Conservation (phyloP, 2,888 invertebrate genomes). For the Philhelius pedissequus region DNA sequence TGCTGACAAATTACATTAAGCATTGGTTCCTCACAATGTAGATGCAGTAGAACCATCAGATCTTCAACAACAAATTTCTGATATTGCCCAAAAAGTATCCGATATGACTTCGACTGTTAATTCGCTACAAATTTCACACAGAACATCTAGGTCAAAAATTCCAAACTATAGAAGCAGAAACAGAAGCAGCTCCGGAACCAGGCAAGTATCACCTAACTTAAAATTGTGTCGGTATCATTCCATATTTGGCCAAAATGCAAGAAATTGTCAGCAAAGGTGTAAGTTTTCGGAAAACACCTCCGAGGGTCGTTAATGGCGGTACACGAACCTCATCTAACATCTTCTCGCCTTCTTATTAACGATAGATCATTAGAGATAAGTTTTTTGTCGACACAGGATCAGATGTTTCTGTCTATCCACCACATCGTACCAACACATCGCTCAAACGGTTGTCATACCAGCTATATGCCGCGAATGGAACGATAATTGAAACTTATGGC, state of each 20-base stretch:
- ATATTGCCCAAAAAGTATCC: too few relatives aligned
- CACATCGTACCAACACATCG: neutral
- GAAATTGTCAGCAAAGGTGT: neutral
- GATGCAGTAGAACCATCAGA: too few relatives aligned
- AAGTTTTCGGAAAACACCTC: slow-evolving; percentile 7
- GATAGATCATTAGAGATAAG: neutral
- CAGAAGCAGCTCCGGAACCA: too few relatives aligned
- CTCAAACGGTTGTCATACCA: neutral
- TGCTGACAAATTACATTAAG: too few relatives aligned
- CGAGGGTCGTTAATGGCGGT: slow-evolving; percentile 26
- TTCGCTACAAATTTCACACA: too few relatives aligned
- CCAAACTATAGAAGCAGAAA: too few relatives aligned
- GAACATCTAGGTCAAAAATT: too few relatives aligned
- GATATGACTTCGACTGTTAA: too few relatives aligned
- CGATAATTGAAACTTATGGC: slow-evolving; percentile 21
- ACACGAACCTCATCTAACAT: neutral
- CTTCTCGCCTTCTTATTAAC: neutral
- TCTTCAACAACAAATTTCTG: too few relatives aligned
- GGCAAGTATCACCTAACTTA: neutral
- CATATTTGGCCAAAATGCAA: neutral
- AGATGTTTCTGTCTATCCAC: slow-evolving; percentile 35
- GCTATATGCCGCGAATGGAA: slow-evolving; percentile 17
- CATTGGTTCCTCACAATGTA: too few relatives aligned
- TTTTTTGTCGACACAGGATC: slow-evolving; percentile 44
- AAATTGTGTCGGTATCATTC: neutral